Base-by-base conservation (phyloP, 2,797 vertebrate species). In the Anguilla anguilla region DNA sequence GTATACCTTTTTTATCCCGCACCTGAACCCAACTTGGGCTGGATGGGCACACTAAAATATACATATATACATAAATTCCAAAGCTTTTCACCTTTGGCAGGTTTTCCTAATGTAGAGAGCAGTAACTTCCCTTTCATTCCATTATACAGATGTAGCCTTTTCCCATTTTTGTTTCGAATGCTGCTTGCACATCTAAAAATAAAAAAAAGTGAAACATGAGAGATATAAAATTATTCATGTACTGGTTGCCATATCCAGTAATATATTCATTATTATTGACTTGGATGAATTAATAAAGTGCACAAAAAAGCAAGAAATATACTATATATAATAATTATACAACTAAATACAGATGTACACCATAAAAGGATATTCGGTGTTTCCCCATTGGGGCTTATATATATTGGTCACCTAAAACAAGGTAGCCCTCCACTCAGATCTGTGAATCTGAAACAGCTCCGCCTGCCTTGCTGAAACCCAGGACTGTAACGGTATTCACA, bases 401-500 rank as follows among this genome's bases (percentile, higher is more conserved):
- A 35, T 86, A 85, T 86, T 59, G 87, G 90, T 91, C 90, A 97
- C 97, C 96, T 97, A 93, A 94, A 93, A 61, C 97, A 97, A 46
- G 97, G 97, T 2, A 92, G 91, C 84, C 97, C 97, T 59, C 97
- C 97, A 22, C 93, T 91, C 86, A 97, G 91, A 89, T 95, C 94
- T 0, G 90, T 89, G 84, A 97, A 86, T 85, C 94, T 92, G 93
- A 97, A 97, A 93, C 94, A 96, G 92, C 96, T 95, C 69, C 92
- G 94, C 83, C 87, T 95, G 85, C 96, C 96, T 93, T 96, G 97
- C 89, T 96, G 96, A 91, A 96, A 96, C 84, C 96, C 96, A 0
- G 95, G 95, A 39, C 90, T 90, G 17, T 97, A 96, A 87, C 96
- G 95, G 91, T 97, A 97, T 91, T 97, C 96, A 3, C 97, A 97